Base-by-base conservation (phyloP, 2,888 invertebrate genomes). In the Odontomyia ornata region DNA sequence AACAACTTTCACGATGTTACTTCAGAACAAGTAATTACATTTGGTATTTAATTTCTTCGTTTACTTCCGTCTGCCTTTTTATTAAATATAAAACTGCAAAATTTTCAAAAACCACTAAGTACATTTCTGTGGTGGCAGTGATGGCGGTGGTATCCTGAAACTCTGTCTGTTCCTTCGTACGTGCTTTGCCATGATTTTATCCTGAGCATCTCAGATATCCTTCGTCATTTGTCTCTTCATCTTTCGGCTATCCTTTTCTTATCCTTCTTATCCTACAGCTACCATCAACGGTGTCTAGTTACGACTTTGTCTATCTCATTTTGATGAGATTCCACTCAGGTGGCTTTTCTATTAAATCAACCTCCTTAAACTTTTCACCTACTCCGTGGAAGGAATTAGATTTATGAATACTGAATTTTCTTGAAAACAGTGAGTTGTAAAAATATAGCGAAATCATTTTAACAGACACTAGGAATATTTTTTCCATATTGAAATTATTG, bases 251-350 rank as follows among this genome's bases (percentile, higher is more conserved):
- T 11, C 18, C 56, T n/a, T n/a, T n/a, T n/a, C n/a, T n/a, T n/a
- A n/a, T n/a, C n/a, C n/a, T n/a, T n/a, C n/a, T n/a, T n/a, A n/a
- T n/a, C n/a, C 56, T 15, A 56, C 15, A 4, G 13, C 23, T 25
- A 21, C 21, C 21, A 2, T 11, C 60, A 25, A 2, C 60, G 25
- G 4, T 60, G 21, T 60, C 60, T 18, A 5, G 9, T 60, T 5
- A 25, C 60, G 21, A 60, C 60, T 52, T 47, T 30, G 25, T 52
- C 71, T 25, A 21, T 56, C 28, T 57, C 30, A 56, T 56, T 72
- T 72, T 72, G 72, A 72, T 56, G 72, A 72, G 27, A 72, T 72
- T 56, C 72, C 21, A 56, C 72, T 56, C 30, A 56, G 57, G 52
- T 56, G 28, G 72, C 18, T 56, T 56, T 57, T 30, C 30, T 27